A percentile compares a stretch with the other conserved stretches of the same genome.
Conservation (phyloP, 2,113 vertebrate species). For the Sprattus sprattus region DNA sequence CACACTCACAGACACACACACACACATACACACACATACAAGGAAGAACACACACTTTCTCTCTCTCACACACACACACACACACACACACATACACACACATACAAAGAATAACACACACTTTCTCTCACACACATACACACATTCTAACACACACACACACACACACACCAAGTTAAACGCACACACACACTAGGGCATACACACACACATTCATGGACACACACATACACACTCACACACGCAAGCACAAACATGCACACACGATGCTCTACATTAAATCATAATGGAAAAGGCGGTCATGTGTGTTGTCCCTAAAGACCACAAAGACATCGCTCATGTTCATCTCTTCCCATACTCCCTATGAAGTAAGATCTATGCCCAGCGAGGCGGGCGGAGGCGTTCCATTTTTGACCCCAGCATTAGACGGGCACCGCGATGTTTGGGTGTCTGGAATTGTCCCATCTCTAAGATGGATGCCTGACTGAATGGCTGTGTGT, state of each 20-base stretch:
- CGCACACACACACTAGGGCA: neutral
- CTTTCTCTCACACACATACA: no score
- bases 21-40: neutral
- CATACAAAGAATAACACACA: neutral
- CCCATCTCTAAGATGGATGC: slow-evolving; percentile 21
- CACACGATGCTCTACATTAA: neutral
- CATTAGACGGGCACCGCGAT: neutral
- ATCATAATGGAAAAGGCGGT: neutral
- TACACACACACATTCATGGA: no score
- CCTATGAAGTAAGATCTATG: neutral
- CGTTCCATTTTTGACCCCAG: neutral
- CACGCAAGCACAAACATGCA: neutral
- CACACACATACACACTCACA: neutral
- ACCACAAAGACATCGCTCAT: neutral
- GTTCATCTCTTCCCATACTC: neutral
- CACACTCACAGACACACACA: neutral
- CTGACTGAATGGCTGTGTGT: slow-evolving; percentile 22
- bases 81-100: neutral
- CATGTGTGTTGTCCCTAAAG: neutral
- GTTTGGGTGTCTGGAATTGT: neutral
- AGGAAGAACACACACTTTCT: no score
- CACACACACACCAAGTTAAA: neutral
- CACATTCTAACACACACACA: neutral
- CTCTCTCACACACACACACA: neutral
- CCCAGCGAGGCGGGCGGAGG: neutral